Conservation (phyloP, 2,113 vertebrate species). For the Pteruthius melanotis region DNA sequence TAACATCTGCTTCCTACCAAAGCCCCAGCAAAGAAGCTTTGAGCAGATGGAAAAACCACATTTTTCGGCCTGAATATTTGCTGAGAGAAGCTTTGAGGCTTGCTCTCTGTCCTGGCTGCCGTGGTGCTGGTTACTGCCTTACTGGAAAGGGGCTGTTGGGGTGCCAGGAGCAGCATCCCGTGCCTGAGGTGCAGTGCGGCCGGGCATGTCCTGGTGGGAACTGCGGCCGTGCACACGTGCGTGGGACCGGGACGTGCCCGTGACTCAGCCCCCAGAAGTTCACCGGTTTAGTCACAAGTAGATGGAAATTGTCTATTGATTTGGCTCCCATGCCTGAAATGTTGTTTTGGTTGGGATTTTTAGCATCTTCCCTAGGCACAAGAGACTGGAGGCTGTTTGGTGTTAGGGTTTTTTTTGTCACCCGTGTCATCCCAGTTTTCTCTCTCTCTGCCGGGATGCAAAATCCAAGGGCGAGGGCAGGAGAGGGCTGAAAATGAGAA, state of each 20-base stretch:
- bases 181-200: rapidly evolving
- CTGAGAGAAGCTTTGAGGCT: not conserved
- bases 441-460: not conserved
- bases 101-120: rapidly evolving
- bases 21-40: not conserved
- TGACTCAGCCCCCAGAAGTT: conserved; percentile 18
- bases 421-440: not conserved
- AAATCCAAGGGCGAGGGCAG: not conserved
- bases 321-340: not conserved
- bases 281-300: not conserved
- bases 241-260: not conserved
- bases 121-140: not conserved
- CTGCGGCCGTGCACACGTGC: rapidly evolving
- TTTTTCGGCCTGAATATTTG: conserved; percentile 6
- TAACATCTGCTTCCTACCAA: conserved; percentile 56
- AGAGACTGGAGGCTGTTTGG: not conserved
- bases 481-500: not conserved
- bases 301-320: not conserved
- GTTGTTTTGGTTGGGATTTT: not conserved
- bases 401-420: not conserved
- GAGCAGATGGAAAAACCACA: conserved; percentile 11
- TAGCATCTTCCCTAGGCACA: not conserved
- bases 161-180: not conserved
- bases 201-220: rapidly evolving
- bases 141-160: not conserved